phyloP scores from a whole-genome alignment of 2,113 vertebrate genomes.

The Chionodraco myersi region DNA sequence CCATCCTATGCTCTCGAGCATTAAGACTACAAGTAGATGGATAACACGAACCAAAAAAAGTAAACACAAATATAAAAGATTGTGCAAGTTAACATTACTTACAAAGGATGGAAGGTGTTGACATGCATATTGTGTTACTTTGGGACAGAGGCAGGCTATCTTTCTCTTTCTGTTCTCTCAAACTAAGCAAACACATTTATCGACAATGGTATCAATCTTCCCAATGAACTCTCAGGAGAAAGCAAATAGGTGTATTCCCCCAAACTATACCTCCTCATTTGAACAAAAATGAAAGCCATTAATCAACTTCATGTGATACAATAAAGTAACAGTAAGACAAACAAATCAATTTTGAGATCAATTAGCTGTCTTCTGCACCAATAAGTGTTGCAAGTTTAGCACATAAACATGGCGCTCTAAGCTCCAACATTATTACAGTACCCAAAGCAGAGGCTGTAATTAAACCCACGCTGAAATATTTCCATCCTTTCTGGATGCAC shows the following conservation, averaged over 20 bases:
- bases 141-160: neutral
- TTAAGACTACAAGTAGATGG: too few species aligned
- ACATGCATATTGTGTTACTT: neutral
- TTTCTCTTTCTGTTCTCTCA: neutral
- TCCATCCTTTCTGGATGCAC: slow-evolving; percentile 41
- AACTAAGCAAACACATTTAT: neutral
- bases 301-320: neutral
- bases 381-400: slow-evolving; percentile 10
- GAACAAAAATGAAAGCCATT: neutral
- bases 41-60: too few species aligned
- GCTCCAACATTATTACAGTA: slow-evolving; percentile 16
- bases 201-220: neutral
- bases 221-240: neutral
- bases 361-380: slow-evolving; percentile 14
- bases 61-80: too few species aligned
- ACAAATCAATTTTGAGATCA: neutral
- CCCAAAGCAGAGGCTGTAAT: slow-evolving; percentile 45
- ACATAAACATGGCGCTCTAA: neutral
- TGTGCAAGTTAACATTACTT: too few species aligned
- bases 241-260: neutral
- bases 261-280: neutral
- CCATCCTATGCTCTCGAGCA: too few species aligned
- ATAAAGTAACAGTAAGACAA: neutral
- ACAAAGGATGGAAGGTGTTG: too few species aligned
- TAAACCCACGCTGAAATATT: slow-evolving; percentile 56